Base-by-base conservation (phyloP, 2,113 vertebrate species). In the Pitta sordida region DNA sequence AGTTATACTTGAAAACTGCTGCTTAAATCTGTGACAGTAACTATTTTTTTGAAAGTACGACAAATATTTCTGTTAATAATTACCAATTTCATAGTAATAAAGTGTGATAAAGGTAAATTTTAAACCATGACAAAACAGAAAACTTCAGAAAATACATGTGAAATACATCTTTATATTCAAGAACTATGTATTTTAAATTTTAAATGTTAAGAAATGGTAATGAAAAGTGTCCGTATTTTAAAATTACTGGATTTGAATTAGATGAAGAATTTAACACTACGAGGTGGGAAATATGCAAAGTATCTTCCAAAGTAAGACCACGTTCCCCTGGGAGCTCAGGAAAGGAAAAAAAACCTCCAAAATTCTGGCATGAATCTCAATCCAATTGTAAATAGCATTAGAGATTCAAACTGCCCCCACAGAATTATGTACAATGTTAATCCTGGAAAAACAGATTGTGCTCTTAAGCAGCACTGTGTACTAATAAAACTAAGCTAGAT, bases 401-500 rank as follows among this genome's bases (percentile, higher is more conserved):
- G 44, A 79, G 80, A 90, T n/a, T 63, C 75, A 48, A 95, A 90
- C 34, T 74, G 76, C 24, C 51, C 86, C 74, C 82, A 58, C 4
- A 89, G 67, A 94, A 86, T 88, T 92, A 86, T 82, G 69, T 56
- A 75, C 52, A 58, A 76, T 2, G 69, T 49, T 95, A 96, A 96
- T 96, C 95, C 93, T 65, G 53, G 81, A 82, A 90, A 95, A 97
- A 90, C 68, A 19, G 90, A 95, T 89, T 95, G 90, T 88, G 86
- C 65, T 76, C 93, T 95, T 95, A 95, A 90, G 92, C 65, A 95
- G 88, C 49, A 71, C 90, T 2, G 2, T 64, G 43, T 62, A 91
- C 88, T 86, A 96, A 78, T 81, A 95, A 80, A 77, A 90, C 79
- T 95, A 90, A 60, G 48, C 88, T 91, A 95, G 91, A 96, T 52